Percentiles rank a stretch among this genome's conserved stretches.
Conservation (phyloP, 1,140 invertebrate species). For the Drosophila fuyamai region DNA sequence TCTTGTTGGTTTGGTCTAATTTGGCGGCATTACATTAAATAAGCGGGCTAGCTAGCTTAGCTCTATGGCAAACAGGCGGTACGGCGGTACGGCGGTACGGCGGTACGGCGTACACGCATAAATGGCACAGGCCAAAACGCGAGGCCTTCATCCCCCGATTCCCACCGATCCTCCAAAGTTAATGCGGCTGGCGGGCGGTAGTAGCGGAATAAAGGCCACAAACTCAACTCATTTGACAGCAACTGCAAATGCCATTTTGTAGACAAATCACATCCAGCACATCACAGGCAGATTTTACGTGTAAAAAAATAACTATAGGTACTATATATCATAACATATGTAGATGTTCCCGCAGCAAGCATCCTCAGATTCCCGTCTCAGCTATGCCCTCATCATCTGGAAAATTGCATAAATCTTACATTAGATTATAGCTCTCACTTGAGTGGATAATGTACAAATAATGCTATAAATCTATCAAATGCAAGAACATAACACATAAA, state of each 20-base stretch:
- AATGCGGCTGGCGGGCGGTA: not conserved
- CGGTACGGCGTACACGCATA: slow-evolving; percentile 9
- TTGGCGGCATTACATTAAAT: slow-evolving; percentile 54
- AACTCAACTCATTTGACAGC: slow-evolving; percentile 41
- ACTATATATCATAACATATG: slow-evolving; percentile 29
- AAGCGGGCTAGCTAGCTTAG: slow-evolving; percentile 37
- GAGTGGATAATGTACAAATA: slow-evolving; percentile 8
- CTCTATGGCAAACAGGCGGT: slow-evolving; percentile 55
- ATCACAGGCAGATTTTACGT: slow-evolving; percentile 78
- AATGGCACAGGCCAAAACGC: slow-evolving; percentile 43
- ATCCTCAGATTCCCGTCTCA: slow-evolving; percentile 93
- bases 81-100: slow-evolving; percentile 2
- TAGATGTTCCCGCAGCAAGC: slow-evolving; percentile 38
- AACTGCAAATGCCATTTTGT: slow-evolving; percentile 58
- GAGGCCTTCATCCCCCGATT: not conserved
- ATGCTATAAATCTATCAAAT: not conserved
- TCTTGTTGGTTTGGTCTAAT: slow-evolving; percentile 76
- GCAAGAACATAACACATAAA: slow-evolving; percentile 16
- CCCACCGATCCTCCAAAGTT: not conserved
- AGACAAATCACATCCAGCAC: slow-evolving; percentile 81
- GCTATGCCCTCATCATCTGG: slow-evolving; percentile 97
- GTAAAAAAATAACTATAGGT: slow-evolving; percentile 46
- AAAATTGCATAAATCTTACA: slow-evolving; percentile 35
- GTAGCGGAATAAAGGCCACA: not conserved
- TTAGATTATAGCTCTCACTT: not conserved